These are phyloP conservation scores for Emmelina monodactyla DNA, from an alignment of 2,888 invertebrate species.

Conservation along the genomic window DNA sequence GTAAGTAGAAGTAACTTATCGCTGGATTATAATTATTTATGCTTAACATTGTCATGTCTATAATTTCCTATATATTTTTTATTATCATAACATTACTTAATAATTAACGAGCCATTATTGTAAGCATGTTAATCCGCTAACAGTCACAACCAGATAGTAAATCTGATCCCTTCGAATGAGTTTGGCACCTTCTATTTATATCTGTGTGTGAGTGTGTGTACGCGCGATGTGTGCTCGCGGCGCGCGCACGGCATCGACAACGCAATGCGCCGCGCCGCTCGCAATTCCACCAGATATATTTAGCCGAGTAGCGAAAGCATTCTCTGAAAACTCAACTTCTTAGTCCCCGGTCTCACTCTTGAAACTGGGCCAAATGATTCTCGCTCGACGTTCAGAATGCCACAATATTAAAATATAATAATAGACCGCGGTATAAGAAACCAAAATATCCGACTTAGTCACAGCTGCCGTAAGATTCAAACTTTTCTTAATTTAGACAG, in stretches of 20 bases:
- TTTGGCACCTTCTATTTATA: slow-evolving; percentile 32
- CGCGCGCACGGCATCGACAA: slow-evolving; percentile 10
- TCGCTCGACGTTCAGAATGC: slow-evolving; percentile 58
- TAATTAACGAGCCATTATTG: too few species aligned
- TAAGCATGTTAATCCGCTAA: too few species aligned
- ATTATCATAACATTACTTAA: too few species aligned
- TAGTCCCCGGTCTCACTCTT: slow-evolving; percentile 59
- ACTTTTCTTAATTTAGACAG: slow-evolving; percentile 41
- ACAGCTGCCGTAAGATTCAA: slow-evolving; percentile 40
- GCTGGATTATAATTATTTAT: too few species aligned
- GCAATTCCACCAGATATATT: slow-evolving; percentile 34
- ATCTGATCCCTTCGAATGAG: slow-evolving; percentile 24
- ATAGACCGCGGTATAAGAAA: slow-evolving; percentile 48
- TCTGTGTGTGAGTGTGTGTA: slow-evolving; percentile 20
- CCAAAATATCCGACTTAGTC: slow-evolving; percentile 60
- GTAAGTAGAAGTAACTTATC: too few species aligned
- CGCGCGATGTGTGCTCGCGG: slow-evolving; percentile 12
- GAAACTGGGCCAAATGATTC: slow-evolving; percentile 64
- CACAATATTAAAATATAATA: slow-evolving; percentile 64
- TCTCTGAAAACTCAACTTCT: slow-evolving; percentile 57
- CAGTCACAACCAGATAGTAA: too few species aligned
- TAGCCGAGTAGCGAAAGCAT: slow-evolving; percentile 56
- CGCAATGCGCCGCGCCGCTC: slow-evolving; percentile 7
- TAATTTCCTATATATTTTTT: too few species aligned
- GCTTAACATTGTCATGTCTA: too few species aligned